A percentile compares a stretch with the other conserved stretches of the same genome.
phyloP scores from a whole-genome alignment of 2,113 vertebrate species.

The Triplophysa dalaica region DNA sequence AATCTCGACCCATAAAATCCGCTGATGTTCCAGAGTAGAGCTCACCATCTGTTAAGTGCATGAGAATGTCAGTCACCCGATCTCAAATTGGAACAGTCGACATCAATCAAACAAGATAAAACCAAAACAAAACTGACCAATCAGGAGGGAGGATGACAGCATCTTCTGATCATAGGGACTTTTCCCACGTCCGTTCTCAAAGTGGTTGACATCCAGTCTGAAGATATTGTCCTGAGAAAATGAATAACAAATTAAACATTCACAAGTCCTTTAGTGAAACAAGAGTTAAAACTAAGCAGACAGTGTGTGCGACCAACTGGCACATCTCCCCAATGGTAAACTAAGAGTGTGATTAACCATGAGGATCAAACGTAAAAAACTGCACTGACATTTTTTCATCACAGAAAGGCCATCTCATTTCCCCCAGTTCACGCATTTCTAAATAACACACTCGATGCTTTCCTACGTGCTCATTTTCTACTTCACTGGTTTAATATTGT shows the following conservation, averaged over 20 bases:
- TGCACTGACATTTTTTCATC: slow-evolving; percentile 29
- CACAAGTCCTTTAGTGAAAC: neutral
- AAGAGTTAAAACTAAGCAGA: too few species aligned
- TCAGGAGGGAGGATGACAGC: slow-evolving; percentile 89
- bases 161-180: slow-evolving; percentile 98
- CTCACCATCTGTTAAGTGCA: slow-evolving; percentile 84
- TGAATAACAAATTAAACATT: slow-evolving; percentile 58
- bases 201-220: slow-evolving; percentile 84
- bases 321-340: too few species aligned
- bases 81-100: slow-evolving; percentile 3
- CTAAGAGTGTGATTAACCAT: neutral
- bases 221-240: slow-evolving; percentile 88
- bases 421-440: slow-evolving; percentile 11
- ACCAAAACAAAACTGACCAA: slow-evolving; percentile 74
- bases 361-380: slow-evolving; percentile 10
- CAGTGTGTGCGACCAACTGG: too few species aligned
- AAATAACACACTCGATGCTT: slow-evolving; percentile 27
- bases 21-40: slow-evolving; percentile 96
- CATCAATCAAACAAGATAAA: slow-evolving; percentile 33
- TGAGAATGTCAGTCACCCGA: slow-evolving; percentile 43
- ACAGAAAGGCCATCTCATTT: slow-evolving; percentile 22
- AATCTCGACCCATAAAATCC: slow-evolving; percentile 98
- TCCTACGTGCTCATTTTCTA: slow-evolving; percentile 44
- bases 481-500: slow-evolving; percentile 44
- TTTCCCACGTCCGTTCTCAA: slow-evolving; percentile 96